Base-by-base conservation (phyloP, 2,113 vertebrate genomes). In the Notothenia coriiceps region DNA sequence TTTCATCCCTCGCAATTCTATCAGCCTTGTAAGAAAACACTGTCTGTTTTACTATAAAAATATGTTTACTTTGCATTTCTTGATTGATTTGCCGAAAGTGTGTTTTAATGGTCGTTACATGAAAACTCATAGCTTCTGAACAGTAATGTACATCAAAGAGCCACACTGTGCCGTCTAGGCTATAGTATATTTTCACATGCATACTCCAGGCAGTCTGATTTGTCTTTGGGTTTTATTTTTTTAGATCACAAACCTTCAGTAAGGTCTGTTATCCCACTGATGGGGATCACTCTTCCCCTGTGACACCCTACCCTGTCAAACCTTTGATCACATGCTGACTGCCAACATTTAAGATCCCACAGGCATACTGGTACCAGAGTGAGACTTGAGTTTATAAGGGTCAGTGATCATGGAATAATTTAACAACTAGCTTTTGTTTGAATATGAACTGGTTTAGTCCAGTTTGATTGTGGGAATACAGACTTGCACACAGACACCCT, bases 381-480 rank as follows among this genome's bases (percentile, higher is more conserved):
- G 64, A 79, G 74, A 70, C 29, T 29, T 29, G 74, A 18, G 20
- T 85, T 85, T 85, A 75, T 59, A 54, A 49, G 66, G 69, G 14
- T 57, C 35, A 0, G 50, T 47, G 20, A 35, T 57, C 67, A 35
- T 33, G 44, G 44, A 86, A 59, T 70, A 60, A 74, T 82, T 80
- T 14, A 80, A 66, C 6, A 0, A 0, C 43, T 10, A 49, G 66
- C 22, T 71, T 69, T 70, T 5, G 55, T 59, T n/a, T 22, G 2
- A 76, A 62, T 17, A 29, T 8, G 9, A 43, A 40, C 43, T 62
- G 61, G 40, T 71, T 85, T 18, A 35, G 22, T 79, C 64, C 35
- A 44, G 69, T 77, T 60, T 20, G n/a, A n/a, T 17, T 73, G 83
- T 51, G 74, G 88, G 35, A 6, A 40, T 59, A 54, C 4, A n/a